Conservation (phyloP, 2,113 vertebrate species). For the Cyphomyrus plagiostoma region DNA sequence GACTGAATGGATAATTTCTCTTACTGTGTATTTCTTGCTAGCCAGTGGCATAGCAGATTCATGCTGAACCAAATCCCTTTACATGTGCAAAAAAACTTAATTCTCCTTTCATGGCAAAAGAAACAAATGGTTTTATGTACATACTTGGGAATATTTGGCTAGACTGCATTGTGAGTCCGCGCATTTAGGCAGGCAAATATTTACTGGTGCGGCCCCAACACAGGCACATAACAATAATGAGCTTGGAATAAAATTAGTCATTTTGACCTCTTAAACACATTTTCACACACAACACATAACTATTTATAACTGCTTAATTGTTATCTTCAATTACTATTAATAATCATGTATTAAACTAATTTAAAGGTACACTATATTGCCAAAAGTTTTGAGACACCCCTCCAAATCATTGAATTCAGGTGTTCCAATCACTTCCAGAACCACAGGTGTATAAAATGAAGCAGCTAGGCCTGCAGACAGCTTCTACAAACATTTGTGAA, state of each 20-base stretch:
- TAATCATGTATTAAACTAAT: neutral
- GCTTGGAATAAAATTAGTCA: neutral
- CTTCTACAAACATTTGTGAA: too few relatives aligned
- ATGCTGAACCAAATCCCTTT: neutral
- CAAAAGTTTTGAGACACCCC: too few relatives aligned
- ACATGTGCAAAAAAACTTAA: neutral
- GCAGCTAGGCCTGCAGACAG: too few relatives aligned
- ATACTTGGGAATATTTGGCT: neutral
- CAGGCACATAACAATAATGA: neutral
- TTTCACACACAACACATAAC: neutral
- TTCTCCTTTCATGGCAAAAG: neutral
- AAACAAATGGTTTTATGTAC: neutral
- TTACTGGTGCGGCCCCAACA: neutral
- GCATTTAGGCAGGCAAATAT: neutral
- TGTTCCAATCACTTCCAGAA: too few relatives aligned
- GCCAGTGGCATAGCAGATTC: neutral
- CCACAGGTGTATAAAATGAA: too few relatives aligned
- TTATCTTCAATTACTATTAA: neutral
- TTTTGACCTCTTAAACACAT: neutral
- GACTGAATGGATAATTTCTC: neutral
- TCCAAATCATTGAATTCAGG: too few relatives aligned
- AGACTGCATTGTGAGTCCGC: neutral
- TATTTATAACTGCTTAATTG: neutral
- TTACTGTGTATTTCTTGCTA: neutral
- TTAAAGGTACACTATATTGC: neutral